Conservation (phyloP, 2,888 invertebrate genomes). For the Baronia brevicornis region DNA sequence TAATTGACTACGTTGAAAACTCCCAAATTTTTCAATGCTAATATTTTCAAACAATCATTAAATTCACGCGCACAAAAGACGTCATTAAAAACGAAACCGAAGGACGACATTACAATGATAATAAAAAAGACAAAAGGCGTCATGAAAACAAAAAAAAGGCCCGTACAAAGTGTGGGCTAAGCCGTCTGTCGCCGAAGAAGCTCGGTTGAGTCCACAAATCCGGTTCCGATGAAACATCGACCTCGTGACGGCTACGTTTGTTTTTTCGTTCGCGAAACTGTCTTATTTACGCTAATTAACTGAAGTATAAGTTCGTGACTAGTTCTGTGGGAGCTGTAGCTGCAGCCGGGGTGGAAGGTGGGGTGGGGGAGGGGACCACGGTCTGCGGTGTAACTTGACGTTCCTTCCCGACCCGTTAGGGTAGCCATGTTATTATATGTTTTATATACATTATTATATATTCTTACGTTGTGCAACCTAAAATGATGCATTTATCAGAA, state of each 20-base stretch:
- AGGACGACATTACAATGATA: slow-evolving; percentile 3
- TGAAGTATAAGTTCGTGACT: slow-evolving; percentile 75
- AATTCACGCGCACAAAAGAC: background rate
- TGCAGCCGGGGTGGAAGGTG: slow-evolving; percentile 1
- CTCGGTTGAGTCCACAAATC: slow-evolving; percentile 42
- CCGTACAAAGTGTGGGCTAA: slow-evolving; percentile 55
- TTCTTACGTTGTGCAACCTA: no score
- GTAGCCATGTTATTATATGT: slow-evolving; percentile 34
- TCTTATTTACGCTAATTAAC: slow-evolving; percentile 74
- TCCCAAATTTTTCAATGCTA: no score
- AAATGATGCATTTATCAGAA: no score
- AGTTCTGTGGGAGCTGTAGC: slow-evolving; percentile 52
- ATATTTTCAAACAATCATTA: background rate
- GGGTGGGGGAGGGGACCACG: slow-evolving; percentile 17
- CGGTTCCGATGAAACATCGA: slow-evolving; percentile 54
- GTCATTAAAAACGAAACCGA: slow-evolving; percentile 5
- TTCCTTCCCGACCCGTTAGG: no score
- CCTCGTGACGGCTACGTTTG: slow-evolving; percentile 44
- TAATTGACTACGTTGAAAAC: no score
- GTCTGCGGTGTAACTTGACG: slow-evolving; percentile 47
- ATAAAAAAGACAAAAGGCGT: slow-evolving; percentile 35
- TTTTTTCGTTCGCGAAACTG: slow-evolving; percentile 66
- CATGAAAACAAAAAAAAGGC: slow-evolving; percentile 62
- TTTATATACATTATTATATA: no score
- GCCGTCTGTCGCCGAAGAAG: slow-evolving; percentile 28